Percentiles rank a stretch among this genome's conserved stretches.
phyloP scores from a whole-genome alignment of 2,113 vertebrate species.

The Colinus virginianus region DNA sequence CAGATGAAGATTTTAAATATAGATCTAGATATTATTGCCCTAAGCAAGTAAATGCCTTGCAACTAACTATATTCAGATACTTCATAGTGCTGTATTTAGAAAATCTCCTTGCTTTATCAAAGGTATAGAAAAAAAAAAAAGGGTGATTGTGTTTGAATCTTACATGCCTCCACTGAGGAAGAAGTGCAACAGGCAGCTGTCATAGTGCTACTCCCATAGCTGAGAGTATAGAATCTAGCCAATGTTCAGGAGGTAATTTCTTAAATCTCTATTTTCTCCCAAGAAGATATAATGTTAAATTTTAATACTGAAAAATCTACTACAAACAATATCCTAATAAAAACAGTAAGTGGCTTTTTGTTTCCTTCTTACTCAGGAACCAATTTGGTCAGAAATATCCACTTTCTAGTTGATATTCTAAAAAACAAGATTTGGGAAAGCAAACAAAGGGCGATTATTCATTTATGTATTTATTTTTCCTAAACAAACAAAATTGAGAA shows the following conservation, averaged over 20 bases:
- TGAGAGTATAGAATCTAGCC: background rate
- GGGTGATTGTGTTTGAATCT: background rate
- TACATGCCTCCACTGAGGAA: background rate
- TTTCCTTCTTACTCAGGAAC: too few relatives aligned
- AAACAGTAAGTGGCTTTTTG: too few relatives aligned
- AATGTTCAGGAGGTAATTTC: too few relatives aligned
- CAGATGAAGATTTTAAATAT: conserved; percentile 24
- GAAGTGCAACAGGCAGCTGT: background rate
- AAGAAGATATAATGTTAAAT: too few relatives aligned
- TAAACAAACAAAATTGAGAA: background rate
- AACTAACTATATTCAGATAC: background rate
- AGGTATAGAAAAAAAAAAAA: background rate
- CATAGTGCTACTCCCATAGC: background rate
- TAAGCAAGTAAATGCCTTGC: background rate
- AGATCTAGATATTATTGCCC: background rate
- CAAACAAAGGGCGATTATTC: background rate
- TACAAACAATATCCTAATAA: too few relatives aligned
- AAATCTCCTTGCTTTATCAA: background rate
- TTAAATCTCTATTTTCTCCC: too few relatives aligned
- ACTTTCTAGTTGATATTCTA: background rate
- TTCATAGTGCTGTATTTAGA: background rate
- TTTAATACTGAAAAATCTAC: too few relatives aligned
- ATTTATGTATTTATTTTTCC: background rate
- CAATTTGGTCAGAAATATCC: background rate
- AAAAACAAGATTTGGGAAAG: background rate